A percentile compares a stretch with the other conserved stretches of the same genome.
These are phyloP conservation scores for Eumacrocentrus americanus DNA, from an alignment of 2,888 invertebrate genomes.

Conservation along the genomic window DNA sequence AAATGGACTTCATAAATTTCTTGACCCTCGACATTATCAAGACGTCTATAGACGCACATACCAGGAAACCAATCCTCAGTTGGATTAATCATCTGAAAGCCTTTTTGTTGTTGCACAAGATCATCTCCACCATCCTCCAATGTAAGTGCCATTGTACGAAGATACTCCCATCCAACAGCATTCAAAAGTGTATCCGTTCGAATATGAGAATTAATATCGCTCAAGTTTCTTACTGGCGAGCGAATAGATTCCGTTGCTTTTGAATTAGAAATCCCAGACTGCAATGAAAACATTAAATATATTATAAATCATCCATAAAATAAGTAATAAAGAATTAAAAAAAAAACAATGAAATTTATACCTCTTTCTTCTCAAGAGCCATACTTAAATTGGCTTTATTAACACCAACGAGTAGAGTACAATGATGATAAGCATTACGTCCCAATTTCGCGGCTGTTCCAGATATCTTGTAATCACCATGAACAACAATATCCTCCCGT, in stretches of 20 bases:
- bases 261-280: slow-evolving; percentile 79
- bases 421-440: slow-evolving; percentile 94
- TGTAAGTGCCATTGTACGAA: slow-evolving; percentile 73
- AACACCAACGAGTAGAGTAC: slow-evolving; percentile 89
- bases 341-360: slow-evolving; percentile 52
- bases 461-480: slow-evolving; percentile 82
- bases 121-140: slow-evolving; percentile 76
- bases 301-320: too few relatives aligned
- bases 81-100: slow-evolving; percentile 86
- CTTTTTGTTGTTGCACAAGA: slow-evolving; percentile 76
- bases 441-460: slow-evolving; percentile 95
- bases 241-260: slow-evolving; percentile 86
- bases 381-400: slow-evolving; percentile 77
- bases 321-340: background rate
- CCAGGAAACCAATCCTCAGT: slow-evolving; percentile 89
- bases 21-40: too few relatives aligned
- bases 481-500: slow-evolving; percentile 85
- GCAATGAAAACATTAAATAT: slow-evolving; percentile 58
- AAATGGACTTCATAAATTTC: too few relatives aligned
- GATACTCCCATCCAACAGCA: slow-evolving; percentile 83
- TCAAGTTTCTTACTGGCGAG: slow-evolving; percentile 83
- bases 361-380: slow-evolving; percentile 77
- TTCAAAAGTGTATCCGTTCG: slow-evolving; percentile 76
- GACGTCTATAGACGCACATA: too few relatives aligned
- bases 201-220: slow-evolving; percentile 74